Evolutionary conservation across 2,888 invertebrate genomes (phyloP), one percentile per base, ranked within the genome.

Genomic region (Amblyteles armatorius): DNA sequence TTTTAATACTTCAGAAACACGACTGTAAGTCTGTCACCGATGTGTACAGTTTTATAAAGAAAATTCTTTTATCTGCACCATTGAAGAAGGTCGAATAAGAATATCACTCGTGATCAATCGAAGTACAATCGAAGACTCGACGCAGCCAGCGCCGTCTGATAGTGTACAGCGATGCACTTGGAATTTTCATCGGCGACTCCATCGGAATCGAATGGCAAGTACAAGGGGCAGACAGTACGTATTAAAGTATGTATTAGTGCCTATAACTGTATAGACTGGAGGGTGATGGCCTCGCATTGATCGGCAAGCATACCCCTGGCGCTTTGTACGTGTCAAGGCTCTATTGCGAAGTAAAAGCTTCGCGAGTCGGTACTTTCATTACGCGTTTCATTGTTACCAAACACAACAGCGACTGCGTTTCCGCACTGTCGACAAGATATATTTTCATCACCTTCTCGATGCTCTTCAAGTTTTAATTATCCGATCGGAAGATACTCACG

Each of bases 211-310:
- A 50, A 77, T 52, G 65, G 55, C 78, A 69, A 67, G 79, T 71
- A 52, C 74, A 84, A 79, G 76, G 57, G 71, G 69, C 29, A 69
- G 57, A 52, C 63, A 68, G 81, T 77, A 67, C 77, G 33, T 68
- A 84, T 74, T 87, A 79, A 86, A 88, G 88, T 87, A 87, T 87
- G 86, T 76, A 87, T 86, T 13, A 84, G 85, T 80, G 71, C 26
- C 19, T 57, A 13, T 29, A 29, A 7, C 29, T 63, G 33, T 63
- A 52, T 72, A 86, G 79, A 82, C 76, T 68, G 87, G 90, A 91
- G 90, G 91, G 90, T 91, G 92, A 92, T 91, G 91, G 92, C 92
- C 92, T 93, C 92, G 92, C 89, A 92, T 92, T 92, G 92, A 92
- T 92, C 91, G 91, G 91, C 91, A 90, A 90, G 89, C 88, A 57